Evolutionary conservation across 30 jellyfish, hydroid and myxozoan species (phyloP).

Genomic region (Mastigias papua): DNA sequence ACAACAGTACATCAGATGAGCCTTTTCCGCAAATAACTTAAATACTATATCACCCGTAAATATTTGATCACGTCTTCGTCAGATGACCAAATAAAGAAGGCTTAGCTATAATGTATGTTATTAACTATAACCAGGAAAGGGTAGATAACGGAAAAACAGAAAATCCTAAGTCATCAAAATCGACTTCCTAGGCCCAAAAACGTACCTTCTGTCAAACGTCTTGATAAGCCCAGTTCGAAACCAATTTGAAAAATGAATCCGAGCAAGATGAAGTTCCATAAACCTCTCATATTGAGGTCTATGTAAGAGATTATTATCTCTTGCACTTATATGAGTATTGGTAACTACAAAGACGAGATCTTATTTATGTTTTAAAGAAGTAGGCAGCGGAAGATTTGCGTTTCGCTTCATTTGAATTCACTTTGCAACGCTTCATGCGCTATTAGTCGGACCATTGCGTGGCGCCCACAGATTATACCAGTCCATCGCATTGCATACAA

Average conservation of each 20-base stretch:
- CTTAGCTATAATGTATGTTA: no score
- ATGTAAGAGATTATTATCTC: neutral
- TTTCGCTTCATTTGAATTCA: neutral
- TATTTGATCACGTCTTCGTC: no score
- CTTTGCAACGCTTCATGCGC: neutral
- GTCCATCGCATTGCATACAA: no score
- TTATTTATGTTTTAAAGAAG: neutral
- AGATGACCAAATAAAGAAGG: no score
- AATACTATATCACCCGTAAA: no score
- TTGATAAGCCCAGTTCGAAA: neutral
- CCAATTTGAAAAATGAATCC: neutral
- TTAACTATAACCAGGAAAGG: neutral
- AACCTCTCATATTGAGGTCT: constrained; percentile 2
- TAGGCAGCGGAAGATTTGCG: neutral
- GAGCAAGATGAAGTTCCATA: neutral
- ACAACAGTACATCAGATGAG: no score
- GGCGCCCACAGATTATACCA: no score
- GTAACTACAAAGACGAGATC: no score
- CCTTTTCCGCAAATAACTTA: no score
- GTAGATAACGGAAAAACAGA: neutral
- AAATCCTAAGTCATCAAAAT: neutral
- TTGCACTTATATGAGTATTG: no score
- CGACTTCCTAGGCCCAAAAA: neutral
- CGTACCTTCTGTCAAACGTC: neutral
- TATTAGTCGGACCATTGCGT: neutral